phyloP scores from a whole-genome alignment of 2,888 invertebrate genomes.

The Glaucopsyche alexis region DNA sequence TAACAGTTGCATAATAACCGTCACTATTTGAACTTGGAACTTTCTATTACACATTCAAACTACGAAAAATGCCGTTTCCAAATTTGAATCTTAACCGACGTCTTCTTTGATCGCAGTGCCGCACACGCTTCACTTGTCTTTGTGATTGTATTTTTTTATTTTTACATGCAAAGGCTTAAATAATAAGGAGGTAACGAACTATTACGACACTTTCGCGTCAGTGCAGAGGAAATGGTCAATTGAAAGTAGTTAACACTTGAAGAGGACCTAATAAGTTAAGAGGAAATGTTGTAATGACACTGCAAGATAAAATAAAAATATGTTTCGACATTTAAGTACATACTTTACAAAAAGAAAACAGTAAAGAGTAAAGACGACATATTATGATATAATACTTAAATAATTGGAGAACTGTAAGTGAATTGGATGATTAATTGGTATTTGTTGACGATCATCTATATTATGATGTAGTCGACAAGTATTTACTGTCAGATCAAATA shows the following conservation, averaged over 20 bases:
- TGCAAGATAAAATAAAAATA: conserved; percentile 4
- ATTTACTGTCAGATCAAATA: background rate
- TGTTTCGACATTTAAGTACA: background rate
- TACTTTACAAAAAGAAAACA: background rate
- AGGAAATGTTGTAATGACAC: conserved; percentile 21
- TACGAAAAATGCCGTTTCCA: conserved; percentile 43
- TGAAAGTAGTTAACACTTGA: conserved; percentile 28
- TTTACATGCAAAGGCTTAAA: too few relatives aligned
- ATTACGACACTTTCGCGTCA: conserved; percentile 27
- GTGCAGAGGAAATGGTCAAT: conserved; percentile 27
- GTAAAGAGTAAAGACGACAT: background rate
- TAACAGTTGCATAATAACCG: conserved; percentile 30
- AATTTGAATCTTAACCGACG: conserved; percentile 44
- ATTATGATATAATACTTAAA: background rate
- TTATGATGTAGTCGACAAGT: conserved; percentile 13
- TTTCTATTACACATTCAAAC: conserved; percentile 43
- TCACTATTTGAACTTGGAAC: conserved; percentile 37
- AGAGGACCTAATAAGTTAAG: conserved; percentile 16
- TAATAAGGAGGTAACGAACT: conserved; percentile 14
- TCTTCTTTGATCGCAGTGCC: conserved; percentile 21
- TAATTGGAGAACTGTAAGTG: background rate
- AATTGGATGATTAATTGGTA: background rate
- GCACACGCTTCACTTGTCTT: background rate
- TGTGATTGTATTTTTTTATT: background rate
- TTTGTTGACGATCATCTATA: background rate